phyloP scores from a whole-genome alignment of 2,888 invertebrate genomes.

The Drosophila anceps region DNA sequence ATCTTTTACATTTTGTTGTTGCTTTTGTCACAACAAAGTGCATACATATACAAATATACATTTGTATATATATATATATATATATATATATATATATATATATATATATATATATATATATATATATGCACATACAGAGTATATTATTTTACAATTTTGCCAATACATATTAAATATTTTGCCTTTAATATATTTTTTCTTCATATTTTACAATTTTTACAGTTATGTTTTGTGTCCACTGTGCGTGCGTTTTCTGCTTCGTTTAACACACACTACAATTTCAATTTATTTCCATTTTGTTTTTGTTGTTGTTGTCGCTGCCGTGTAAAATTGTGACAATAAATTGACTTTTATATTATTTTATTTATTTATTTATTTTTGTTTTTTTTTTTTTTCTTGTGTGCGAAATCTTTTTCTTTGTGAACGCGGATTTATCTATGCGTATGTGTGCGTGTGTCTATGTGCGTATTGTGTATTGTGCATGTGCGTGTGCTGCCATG shows the following conservation, averaged over 20 bases:
- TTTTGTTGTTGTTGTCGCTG: constrained; percentile 9
- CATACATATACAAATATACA: constrained; percentile 4
- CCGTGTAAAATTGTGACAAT: constrained; percentile 61
- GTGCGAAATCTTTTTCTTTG: constrained; percentile 58
- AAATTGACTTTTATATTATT: constrained; percentile 28
- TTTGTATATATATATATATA: not conserved
- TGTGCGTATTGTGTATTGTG: constrained; percentile 3
- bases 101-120: not conserved
- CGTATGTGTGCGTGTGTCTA: constrained; percentile 13
- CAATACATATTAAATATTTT: constrained; percentile 1
- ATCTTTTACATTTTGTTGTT: constrained; percentile 24
- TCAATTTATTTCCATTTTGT: not conserved
- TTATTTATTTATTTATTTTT: constrained; percentile 12
- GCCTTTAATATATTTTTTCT: not conserved
- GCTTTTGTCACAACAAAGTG: constrained; percentile 26
- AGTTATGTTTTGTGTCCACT: constrained; percentile 52
- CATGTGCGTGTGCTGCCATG: constrained; percentile 51
- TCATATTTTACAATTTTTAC: constrained; percentile 34
- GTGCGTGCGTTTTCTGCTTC: constrained; percentile 64
- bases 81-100: not conserved
- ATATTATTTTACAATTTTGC: constrained; percentile 4
- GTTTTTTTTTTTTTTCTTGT: constrained; percentile 31
- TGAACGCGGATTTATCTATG: constrained; percentile 61
- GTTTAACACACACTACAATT: constrained; percentile 52
- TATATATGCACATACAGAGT: too few relatives aligned